Conservation (phyloP, 2,113 vertebrate genomes). For the Mormyrus iriodes region DNA sequence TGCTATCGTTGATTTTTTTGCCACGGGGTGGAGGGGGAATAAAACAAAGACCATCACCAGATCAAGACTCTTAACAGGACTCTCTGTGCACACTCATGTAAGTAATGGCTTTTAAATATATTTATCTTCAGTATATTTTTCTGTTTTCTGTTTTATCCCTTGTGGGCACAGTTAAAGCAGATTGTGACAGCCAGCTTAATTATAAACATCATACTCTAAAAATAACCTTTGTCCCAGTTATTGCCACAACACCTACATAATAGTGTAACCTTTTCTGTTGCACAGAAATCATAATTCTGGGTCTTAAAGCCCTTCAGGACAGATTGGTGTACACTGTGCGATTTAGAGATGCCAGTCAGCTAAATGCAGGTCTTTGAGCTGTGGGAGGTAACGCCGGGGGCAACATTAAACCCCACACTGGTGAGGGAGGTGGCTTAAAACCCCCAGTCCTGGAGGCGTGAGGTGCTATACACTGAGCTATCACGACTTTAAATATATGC, state of each 20-base stretch:
- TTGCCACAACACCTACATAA: neutral
- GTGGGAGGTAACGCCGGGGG: neutral
- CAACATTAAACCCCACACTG: neutral
- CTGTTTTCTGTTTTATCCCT: neutral
- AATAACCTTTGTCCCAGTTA: constrained; percentile 6
- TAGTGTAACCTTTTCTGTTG: neutral
- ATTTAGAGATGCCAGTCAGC: neutral
- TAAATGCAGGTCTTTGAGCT: neutral
- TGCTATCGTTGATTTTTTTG: neutral
- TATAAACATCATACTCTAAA: neutral
- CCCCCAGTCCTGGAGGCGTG: neutral
- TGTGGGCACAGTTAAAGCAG: neutral
- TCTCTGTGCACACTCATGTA: neutral
- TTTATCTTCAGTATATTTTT: neutral
- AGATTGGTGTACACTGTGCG: neutral
- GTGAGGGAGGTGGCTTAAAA: neutral
- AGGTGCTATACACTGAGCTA: neutral
- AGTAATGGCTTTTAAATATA: neutral
- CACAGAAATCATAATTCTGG: neutral
- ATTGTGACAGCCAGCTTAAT: neutral
- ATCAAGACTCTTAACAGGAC: neutral
- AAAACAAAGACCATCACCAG: neutral
- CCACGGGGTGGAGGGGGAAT: neutral
- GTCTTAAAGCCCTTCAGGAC: neutral
- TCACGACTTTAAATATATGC: neutral